Percentiles rank a stretch among this genome's conserved stretches.
These are phyloP conservation scores for Otus sunia DNA, from an alignment of 2,113 vertebrate genomes.

Conservation along the genomic window DNA sequence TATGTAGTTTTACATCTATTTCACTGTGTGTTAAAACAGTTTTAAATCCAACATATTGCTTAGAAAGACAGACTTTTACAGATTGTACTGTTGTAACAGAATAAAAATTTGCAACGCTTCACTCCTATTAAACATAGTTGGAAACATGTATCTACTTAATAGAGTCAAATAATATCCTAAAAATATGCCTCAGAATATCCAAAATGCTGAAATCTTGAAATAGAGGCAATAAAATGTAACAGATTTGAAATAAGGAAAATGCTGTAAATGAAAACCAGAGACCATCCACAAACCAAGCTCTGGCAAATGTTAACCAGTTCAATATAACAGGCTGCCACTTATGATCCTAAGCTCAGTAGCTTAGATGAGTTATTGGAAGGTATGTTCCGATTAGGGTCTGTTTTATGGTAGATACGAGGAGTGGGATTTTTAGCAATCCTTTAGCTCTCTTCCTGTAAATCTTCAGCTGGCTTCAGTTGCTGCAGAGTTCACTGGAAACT, in stretches of 20 bases:
- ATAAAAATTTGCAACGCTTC: neutral
- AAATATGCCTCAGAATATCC: constrained; percentile 2
- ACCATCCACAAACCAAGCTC: neutral
- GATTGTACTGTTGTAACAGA: neutral
- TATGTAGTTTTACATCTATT: neutral
- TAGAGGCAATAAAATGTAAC: neutral
- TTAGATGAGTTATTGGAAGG: neutral
- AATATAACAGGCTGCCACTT: neutral
- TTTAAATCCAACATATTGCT: neutral
- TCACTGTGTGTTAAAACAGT: neutral
- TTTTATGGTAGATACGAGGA: neutral
- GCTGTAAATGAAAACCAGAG: constrained; percentile 35
- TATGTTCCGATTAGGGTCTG: neutral
- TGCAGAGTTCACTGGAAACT: neutral
- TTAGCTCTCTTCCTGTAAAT: neutral
- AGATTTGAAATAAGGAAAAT: neutral
- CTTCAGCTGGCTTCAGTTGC: neutral
- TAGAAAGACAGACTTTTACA: neutral
- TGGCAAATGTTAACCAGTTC: neutral
- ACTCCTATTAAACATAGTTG: neutral
- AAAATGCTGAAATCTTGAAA: neutral
- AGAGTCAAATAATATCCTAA: neutral
- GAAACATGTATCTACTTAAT: neutral
- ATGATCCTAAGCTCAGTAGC: neutral
- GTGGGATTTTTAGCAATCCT: neutral